Conservation (phyloP, 2,797 vertebrate genomes). For the Phataginus tricuspis region DNA sequence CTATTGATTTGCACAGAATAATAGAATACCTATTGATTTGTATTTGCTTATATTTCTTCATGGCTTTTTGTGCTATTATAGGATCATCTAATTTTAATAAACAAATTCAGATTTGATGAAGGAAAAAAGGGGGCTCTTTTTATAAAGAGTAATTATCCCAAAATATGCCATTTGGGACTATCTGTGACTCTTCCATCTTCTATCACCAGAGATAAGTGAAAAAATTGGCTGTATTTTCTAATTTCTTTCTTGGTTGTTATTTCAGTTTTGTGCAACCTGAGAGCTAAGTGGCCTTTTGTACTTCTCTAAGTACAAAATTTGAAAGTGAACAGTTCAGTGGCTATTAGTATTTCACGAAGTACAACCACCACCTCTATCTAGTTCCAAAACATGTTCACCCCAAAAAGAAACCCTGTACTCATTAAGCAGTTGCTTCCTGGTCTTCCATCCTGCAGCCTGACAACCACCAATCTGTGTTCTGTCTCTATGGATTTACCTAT, state of each 20-base stretch:
- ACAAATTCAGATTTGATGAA: background rate
- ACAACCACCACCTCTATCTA: background rate
- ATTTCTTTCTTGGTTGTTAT: background rate
- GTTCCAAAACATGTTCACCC: background rate
- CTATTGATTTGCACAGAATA: background rate
- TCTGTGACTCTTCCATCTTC: conserved; percentile 37
- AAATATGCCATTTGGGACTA: conserved; percentile 17
- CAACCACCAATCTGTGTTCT: background rate
- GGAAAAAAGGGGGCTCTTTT: background rate
- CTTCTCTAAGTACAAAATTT: background rate
- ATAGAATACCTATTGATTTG: background rate
- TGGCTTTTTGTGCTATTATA: background rate
- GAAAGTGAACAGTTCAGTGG: background rate
- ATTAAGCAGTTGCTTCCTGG: background rate
- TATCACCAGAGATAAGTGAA: conserved; percentile 18
- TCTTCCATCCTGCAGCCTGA: background rate
- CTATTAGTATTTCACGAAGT: background rate
- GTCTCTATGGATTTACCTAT: background rate
- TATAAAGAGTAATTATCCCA: background rate
- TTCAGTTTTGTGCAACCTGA: conserved; percentile 45
- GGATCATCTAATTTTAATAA: conserved; percentile 17
- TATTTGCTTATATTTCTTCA: background rate
- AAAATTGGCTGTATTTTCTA: background rate
- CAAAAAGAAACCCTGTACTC: background rate
- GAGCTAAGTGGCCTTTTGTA: background rate